A percentile compares a stretch with the other conserved stretches of the same genome.
Conservation (phyloP, 1,140 invertebrate genomes). For the Lanistes nyassanus region DNA sequence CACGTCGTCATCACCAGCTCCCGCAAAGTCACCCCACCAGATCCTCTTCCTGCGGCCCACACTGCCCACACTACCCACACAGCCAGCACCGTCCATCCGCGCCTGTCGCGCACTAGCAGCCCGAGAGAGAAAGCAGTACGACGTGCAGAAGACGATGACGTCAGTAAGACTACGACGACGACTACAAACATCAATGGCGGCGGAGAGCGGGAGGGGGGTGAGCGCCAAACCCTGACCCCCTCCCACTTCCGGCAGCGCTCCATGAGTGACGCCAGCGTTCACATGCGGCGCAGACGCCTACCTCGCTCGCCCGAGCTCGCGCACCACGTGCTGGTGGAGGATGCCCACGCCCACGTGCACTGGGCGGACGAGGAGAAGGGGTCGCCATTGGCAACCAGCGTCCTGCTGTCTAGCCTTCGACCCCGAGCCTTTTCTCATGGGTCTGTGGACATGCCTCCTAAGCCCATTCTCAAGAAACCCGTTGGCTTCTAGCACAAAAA, state of each 20-base stretch:
- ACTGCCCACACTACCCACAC: too few species aligned
- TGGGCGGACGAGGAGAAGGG: constrained; percentile 35
- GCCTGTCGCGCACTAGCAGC: too few species aligned
- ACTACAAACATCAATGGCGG: neutral
- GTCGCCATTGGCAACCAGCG: constrained; percentile 25
- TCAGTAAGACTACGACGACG: too few species aligned
- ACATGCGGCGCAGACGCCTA: neutral
- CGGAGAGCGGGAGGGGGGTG: neutral
- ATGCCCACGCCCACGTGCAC: constrained; percentile 28
- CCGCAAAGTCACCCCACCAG: too few species aligned
- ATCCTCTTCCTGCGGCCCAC: too few species aligned
- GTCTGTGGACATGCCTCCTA: constrained; percentile 12
- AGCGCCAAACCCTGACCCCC: neutral
- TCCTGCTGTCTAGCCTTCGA: constrained; percentile 22
- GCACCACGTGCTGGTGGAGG: neutral
- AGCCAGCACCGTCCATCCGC: too few species aligned
- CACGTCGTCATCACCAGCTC: too few species aligned
- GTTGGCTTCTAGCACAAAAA: neutral
- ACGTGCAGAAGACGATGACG: too few species aligned
- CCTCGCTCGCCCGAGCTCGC: neutral
- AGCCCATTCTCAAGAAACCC: constrained; percentile 22
- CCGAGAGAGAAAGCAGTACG: too few species aligned
- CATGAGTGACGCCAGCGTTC: constrained; percentile 15
- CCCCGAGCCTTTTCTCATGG: constrained; percentile 19
- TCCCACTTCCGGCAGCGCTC: neutral